A percentile compares a stretch with the other conserved stretches of the same genome.
phyloP scores from a whole-genome alignment of 2,888 invertebrate species.

The Biston stratarius region DNA sequence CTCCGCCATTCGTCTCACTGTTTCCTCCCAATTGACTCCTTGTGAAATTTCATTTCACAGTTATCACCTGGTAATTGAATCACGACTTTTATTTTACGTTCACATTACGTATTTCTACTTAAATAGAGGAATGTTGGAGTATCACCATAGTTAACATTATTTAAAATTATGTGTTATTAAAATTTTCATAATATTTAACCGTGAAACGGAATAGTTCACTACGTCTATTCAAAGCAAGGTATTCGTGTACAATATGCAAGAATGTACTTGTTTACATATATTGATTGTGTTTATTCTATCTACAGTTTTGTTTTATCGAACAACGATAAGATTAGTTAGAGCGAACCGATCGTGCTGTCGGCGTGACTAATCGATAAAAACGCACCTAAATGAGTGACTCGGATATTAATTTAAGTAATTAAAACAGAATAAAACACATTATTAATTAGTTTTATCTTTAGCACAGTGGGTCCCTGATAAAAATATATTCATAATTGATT shows the following conservation, averaged over 20 bases:
- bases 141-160: slow-evolving; percentile 41
- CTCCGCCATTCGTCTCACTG: slow-evolving; percentile 74
- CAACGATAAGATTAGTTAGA: slow-evolving; percentile 77
- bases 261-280: slow-evolving; percentile 55
- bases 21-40: slow-evolving; percentile 61
- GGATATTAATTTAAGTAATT: slow-evolving; percentile 34
- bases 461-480: too few species aligned
- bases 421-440: slow-evolving; percentile 30
- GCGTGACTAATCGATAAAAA: slow-evolving; percentile 58
- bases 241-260: slow-evolving; percentile 41
- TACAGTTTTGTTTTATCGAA: slow-evolving; percentile 73
- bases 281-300: slow-evolving; percentile 62
- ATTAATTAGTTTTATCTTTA: too few species aligned
- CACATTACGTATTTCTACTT: slow-evolving; percentile 21
- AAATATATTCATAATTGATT: too few species aligned
- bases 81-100: slow-evolving; percentile 37
- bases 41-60: slow-evolving; percentile 67
- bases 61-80: slow-evolving; percentile 60
- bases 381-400: slow-evolving; percentile 35
- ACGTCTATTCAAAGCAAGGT: slow-evolving; percentile 11
- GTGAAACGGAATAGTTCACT: background rate
- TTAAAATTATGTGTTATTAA: background rate
- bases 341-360: slow-evolving; percentile 63
- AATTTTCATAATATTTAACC: background rate
- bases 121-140: slow-evolving; percentile 58